Evolutionary conservation across 2,113 vertebrate species (phyloP), one percentile per base, ranked within the genome.

Genomic region (Melanerpes aurifrons): DNA sequence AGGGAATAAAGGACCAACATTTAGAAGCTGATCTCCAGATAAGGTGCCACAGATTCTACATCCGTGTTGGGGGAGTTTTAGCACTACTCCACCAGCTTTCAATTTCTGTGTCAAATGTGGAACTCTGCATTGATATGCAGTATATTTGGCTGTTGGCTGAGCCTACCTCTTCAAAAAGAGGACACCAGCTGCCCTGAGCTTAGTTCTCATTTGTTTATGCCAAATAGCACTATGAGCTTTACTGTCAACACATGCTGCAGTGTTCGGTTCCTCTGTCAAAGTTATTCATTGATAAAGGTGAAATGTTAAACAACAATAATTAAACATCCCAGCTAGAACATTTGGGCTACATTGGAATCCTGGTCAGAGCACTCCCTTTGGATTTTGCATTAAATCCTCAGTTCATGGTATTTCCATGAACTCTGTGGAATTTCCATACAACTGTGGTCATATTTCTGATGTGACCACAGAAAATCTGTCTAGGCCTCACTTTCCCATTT

Each of bases 81-180:
- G 35, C 16, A 64, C 57, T 63, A 48, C 21, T 82, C 16, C 29
- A 89, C 18, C n/a, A 86, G 50, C 32, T 81, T 92, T 73, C 48
- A 26, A 72, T 70, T 95, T 92, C 78, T 89, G 53, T 64, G 63
- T 54, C 50, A 81, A 92, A 88, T 10, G 20, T 70, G 71, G 64
- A 89, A 87, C 70, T 72, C 29, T 61, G 25, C 48, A 57, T 69
- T 72, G 29, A 73, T 35, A 77, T n/a, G 47, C 61, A 82, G 66
- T 59, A 12, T 62, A 64, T 85, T 43, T 81, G 56, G 43, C 67
- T 91, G 48, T 56, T 62, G 47, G 62, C 40, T 53, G 61, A 86
- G 59, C 19, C 92, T 91, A 71, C 25, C 25, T 50, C 86, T 85
- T 92, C 48, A 59, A 70, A 89, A 91, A 74, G 82, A 90, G 76